Base-by-base conservation (phyloP, 2,113 vertebrate genomes). In the Amblyornis subalaris region DNA sequence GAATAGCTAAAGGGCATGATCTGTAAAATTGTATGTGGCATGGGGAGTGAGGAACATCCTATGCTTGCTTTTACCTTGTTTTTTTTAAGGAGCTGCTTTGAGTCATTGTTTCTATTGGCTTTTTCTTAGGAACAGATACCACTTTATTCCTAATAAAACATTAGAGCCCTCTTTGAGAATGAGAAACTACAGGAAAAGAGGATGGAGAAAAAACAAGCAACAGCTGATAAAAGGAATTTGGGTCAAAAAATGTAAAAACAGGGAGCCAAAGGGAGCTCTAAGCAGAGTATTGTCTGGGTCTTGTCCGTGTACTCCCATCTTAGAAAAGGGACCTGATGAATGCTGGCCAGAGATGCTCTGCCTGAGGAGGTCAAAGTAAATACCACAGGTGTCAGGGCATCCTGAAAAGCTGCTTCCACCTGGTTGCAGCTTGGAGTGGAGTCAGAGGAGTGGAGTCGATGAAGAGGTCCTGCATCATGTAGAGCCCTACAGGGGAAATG, bases 281-380 rank as follows among this genome's bases (percentile, higher is more conserved):
- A 64, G 74, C 24, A 24, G 48, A 61, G 5, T 20, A 2, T n/a
- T 19, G 15, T 48, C 18, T 47, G 25, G 3, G 19, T 69, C 50
- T 80, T 73, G 15, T 53, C 13, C 11, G 0, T 2, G 0, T 60
- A 86, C 3, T 84, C 13, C n/a, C 0, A 1, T 80, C 29, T 29
- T 0, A 2, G 33, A 58, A 83, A 70, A 47, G 26, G 31, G 22
- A 86, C 16, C 78, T 88, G 22, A 16, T 75, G 9, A 51, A 29
- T 2, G 3, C 67, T 76, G 42, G 29, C 25, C 47, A 35, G 54
- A 81, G 51, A 6, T 74, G 12, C 40, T 76, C 24, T 85, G 20
- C 20, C 18, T 60, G 65, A 71, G 14, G 33, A 77, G 33, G 35
- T 77, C 10, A 31, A 67, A 67, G 38, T n/a, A 62, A 84, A 45